Conservation (phyloP, 2,797 vertebrate genomes). For the Sorex maritimensis region DNA sequence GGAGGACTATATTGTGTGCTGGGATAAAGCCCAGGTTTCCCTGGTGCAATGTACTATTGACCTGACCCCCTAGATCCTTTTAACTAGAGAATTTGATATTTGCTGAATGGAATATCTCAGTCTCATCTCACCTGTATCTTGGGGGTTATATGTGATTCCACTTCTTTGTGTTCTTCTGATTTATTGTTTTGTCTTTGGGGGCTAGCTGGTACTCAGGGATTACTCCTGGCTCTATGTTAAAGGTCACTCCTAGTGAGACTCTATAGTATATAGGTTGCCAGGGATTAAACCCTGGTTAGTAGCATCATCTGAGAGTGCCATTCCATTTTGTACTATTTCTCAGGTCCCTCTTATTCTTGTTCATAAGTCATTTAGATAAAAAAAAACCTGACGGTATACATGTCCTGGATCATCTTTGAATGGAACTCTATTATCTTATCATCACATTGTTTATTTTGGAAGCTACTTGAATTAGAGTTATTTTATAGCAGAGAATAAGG, state of each 20-base stretch:
- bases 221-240: neutral
- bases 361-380: constrained; percentile 5
- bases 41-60: no score
- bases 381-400: neutral
- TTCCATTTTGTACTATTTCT: no score
- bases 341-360: neutral
- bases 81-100: constrained; percentile 3
- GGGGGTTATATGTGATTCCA: neutral
- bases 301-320: no score
- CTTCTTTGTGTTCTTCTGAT: neutral
- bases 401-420: constrained; percentile 29
- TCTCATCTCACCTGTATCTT: neutral
- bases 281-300: no score
- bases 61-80: neutral
- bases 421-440: constrained; percentile 64
- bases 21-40: no score
- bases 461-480: constrained; percentile 64
- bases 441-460: constrained; percentile 73
- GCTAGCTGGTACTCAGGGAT: no score
- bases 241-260: neutral
- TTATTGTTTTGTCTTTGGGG: no score
- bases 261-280: no score
- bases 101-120: neutral
- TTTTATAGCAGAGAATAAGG: constrained; percentile 63
- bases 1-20: no score